Evolutionary conservation across 2,113 vertebrate species (phyloP).

Genomic region (Monarcha castaneiventris): DNA sequence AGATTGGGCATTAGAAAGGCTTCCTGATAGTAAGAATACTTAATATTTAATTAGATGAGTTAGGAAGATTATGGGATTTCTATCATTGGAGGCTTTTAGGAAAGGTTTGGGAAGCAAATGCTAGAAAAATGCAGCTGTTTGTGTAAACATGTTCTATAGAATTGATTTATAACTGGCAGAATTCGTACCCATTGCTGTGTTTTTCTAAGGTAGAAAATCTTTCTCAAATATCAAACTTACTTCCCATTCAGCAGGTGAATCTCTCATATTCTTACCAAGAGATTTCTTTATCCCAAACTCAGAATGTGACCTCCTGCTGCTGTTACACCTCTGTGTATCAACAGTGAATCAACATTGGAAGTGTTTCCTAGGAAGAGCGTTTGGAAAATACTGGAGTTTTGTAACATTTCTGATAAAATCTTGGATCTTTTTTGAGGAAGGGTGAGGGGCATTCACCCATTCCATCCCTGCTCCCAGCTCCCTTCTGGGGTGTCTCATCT

Average conservation of each 20-base stretch:
- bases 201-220: neutral
- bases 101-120: neutral
- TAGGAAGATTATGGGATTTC: neutral
- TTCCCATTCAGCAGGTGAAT: neutral
- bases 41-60: neutral
- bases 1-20: neutral
- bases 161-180: neutral
- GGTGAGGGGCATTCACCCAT: neutral
- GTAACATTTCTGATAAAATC: neutral
- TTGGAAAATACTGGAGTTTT: neutral
- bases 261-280: neutral
- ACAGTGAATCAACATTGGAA: neutral
- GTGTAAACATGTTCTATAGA: neutral
- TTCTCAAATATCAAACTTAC: neutral
- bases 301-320: neutral
- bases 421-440: neutral
- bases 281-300: neutral
- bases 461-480: neutral
- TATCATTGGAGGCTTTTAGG: neutral
- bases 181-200: neutral
- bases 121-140: neutral
- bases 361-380: neutral
- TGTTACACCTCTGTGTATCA: neutral
- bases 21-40: neutral
- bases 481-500: constrained; percentile 2